phyloP scores from a whole-genome alignment of 2,113 vertebrate genomes.

The Perognathus longimembris region DNA sequence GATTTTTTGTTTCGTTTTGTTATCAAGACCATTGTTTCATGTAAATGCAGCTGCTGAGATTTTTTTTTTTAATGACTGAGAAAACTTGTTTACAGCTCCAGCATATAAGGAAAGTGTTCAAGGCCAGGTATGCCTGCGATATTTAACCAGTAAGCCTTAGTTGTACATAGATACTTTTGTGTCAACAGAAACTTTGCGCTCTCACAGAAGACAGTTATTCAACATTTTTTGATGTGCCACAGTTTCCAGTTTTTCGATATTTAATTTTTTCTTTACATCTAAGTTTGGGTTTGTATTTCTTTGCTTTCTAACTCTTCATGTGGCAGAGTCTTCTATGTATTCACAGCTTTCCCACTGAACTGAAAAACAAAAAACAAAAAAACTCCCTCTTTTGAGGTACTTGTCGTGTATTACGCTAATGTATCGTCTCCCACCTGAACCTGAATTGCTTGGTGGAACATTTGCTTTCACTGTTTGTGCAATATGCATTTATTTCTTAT shows the following conservation, averaged over 20 bases:
- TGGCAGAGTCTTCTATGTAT: slow-evolving; percentile 88
- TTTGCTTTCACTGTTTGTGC: slow-evolving; percentile 98
- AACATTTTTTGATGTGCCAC: slow-evolving; percentile 95
- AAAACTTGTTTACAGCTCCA: slow-evolving; percentile 95
- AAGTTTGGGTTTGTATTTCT: slow-evolving; percentile 88
- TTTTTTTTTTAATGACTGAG: slow-evolving; percentile 89
- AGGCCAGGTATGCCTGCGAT: slow-evolving; percentile 94
- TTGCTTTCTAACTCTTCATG: slow-evolving; percentile 87
- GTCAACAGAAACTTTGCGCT: slow-evolving; percentile 91
- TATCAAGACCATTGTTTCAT: slow-evolving; percentile 91
- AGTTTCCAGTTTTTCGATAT: slow-evolving; percentile 85
- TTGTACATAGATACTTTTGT: slow-evolving; percentile 97
- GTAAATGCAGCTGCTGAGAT: slow-evolving; percentile 92
- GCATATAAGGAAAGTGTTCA: slow-evolving; percentile 91
- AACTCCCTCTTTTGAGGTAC: slow-evolving; percentile 81
- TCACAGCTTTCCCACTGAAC: slow-evolving; percentile 87
- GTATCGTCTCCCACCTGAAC: slow-evolving; percentile 89
- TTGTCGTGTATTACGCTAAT: slow-evolving; percentile 83
- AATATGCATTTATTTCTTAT: slow-evolving; percentile 95
- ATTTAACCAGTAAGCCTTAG: slow-evolving; percentile 99
- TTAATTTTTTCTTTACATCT: slow-evolving; percentile 86
- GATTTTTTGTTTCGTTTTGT: slow-evolving; percentile 36
- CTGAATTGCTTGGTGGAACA: slow-evolving; percentile 92
- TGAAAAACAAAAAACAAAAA: slow-evolving; percentile 68
- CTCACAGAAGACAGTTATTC: slow-evolving; percentile 94